phyloP scores from a whole-genome alignment of 2,888 invertebrate species.

The Nephrotoma flavescens region DNA sequence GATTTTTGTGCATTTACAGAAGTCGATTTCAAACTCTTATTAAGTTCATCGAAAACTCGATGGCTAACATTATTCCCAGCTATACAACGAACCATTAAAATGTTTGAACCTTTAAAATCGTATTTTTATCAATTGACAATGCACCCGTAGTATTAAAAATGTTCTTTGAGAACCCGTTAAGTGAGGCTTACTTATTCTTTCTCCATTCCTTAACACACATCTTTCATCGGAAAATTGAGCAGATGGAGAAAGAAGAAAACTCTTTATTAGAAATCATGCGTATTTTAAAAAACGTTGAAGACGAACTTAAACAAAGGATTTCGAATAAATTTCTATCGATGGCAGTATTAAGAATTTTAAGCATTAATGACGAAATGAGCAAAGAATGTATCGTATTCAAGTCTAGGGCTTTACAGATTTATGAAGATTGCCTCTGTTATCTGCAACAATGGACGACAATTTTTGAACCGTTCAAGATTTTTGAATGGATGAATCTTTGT shows the following conservation, averaged over 20 bases:
- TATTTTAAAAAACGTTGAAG: background rate
- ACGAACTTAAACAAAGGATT: background rate
- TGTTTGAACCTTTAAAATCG: no score
- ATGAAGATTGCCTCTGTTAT: background rate
- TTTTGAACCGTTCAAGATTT: no score
- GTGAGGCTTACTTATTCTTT: background rate
- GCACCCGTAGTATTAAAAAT: background rate
- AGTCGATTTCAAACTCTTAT: no score
- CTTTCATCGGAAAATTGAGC: background rate
- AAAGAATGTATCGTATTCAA: background rate
- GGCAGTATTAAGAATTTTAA: background rate
- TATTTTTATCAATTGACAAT: background rate
- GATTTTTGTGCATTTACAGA: no score
- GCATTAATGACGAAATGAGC: background rate
- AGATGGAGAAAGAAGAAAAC: background rate
- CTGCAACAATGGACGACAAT: background rate
- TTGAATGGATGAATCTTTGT: no score
- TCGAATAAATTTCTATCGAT: background rate
- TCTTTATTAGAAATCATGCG: background rate
- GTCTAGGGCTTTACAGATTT: background rate
- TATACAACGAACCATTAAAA: background rate
- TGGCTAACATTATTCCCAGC: no score
- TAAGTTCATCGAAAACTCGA: no score
- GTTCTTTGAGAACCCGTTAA: background rate
- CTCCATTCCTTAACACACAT: background rate